Evolutionary conservation across 2,797 vertebrate genomes (phyloP).

Genomic region (Sciaenops ocellatus): DNA sequence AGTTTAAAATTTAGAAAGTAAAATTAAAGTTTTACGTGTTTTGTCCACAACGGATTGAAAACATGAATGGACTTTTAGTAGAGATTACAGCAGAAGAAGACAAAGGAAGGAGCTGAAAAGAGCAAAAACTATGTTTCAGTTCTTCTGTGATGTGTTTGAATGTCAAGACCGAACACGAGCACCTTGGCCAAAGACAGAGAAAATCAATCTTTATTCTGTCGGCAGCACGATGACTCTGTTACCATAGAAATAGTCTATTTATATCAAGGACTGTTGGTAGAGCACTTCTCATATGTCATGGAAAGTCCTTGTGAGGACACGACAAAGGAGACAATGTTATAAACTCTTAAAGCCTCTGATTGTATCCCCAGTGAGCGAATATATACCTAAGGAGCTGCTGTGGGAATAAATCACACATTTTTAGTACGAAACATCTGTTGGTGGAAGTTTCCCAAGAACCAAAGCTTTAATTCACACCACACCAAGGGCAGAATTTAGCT

Average conservation of each 20-base stretch:
- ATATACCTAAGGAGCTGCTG: not conserved
- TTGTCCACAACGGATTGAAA: not conserved
- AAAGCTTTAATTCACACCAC: not conserved
- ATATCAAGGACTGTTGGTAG: constrained; percentile 56
- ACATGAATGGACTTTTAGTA: not conserved
- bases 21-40: not conserved
- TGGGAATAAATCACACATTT: constrained; percentile 20
- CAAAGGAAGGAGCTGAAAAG: not conserved
- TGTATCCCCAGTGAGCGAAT: not conserved
- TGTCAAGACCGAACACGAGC: constrained; percentile 45
- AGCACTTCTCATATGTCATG: constrained; percentile 64
- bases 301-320: constrained; percentile 70
- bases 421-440: not conserved
- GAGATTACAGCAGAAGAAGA: not conserved
- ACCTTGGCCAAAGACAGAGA: constrained; percentile 51
- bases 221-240: constrained; percentile 43
- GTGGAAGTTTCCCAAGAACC: constrained; percentile 6
- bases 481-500: not conserved
- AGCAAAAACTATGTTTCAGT: constrained; percentile 7
- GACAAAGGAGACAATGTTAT: constrained; percentile 38
- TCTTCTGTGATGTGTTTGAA: constrained; percentile 32
- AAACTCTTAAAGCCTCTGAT: constrained; percentile 5
- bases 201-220: constrained; percentile 67
- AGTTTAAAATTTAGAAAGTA: not conserved
- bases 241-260: constrained; percentile 75